phyloP scores from a whole-genome alignment of 2,797 vertebrate species.

The Astyanax mexicanus region DNA sequence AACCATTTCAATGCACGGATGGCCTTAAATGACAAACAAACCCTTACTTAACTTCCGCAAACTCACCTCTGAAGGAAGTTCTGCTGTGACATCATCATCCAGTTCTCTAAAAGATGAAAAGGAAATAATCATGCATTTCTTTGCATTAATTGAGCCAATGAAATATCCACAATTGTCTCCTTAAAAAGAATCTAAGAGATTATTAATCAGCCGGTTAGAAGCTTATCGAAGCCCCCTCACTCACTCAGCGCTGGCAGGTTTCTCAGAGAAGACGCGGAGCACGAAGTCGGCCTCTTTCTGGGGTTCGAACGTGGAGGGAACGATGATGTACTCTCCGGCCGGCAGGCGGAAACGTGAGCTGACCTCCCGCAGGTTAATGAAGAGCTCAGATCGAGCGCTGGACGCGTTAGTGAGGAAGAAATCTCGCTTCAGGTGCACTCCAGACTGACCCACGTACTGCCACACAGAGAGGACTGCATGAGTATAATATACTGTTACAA shows the following conservation, averaged over 20 bases:
- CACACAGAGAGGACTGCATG: neutral
- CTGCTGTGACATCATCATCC: conserved; percentile 84
- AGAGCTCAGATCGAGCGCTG: conserved; percentile 89
- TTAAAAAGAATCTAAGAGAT: too few relatives aligned
- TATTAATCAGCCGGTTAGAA: too few relatives aligned
- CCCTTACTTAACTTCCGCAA: neutral
- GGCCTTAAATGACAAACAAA: too few relatives aligned
- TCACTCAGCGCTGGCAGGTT: conserved; percentile 85
- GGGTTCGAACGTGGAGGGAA: conserved; percentile 94
- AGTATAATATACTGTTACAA: neutral
- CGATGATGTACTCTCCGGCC: conserved; percentile 90
- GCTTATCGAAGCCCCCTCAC: too few relatives aligned
- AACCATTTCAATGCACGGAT: too few relatives aligned
- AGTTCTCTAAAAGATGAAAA: conserved; percentile 83
- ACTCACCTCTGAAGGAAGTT: conserved; percentile 84
- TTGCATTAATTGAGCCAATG: too few relatives aligned
- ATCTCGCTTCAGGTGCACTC: conserved; percentile 87
- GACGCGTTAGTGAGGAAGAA: conserved; percentile 90
- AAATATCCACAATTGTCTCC: too few relatives aligned
- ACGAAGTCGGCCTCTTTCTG: conserved; percentile 89
- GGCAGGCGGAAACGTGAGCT: conserved; percentile 87
- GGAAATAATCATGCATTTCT: neutral
- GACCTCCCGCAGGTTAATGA: conserved; percentile 95
- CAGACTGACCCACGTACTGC: conserved; percentile 74
- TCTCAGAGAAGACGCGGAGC: conserved; percentile 93